Base-by-base conservation (phyloP, 2,113 vertebrate genomes). In the Marmota flaviventris region DNA sequence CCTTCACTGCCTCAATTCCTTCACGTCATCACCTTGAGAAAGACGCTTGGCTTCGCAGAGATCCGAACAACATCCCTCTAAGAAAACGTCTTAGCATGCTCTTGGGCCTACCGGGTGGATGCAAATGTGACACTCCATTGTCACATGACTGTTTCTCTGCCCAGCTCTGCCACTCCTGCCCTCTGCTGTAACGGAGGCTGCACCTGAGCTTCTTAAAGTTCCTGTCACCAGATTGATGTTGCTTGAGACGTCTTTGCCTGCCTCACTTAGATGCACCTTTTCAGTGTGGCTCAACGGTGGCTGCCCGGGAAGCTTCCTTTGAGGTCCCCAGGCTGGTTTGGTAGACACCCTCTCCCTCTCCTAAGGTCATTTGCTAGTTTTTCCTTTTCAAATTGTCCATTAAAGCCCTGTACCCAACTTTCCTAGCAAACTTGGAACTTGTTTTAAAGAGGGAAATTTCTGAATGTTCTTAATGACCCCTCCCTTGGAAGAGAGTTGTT, bases 71-170 rank as follows among this genome's bases (percentile, higher is more conserved):
- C 24, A 34, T 7, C 18, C 4, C 18, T 7, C 17, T 61, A 13
- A 20, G 51, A 34, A 45, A 27, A 48, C 9, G 34, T 11, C 25
- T 39, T 29, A 25, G 2, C 4, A 4, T 1, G 45, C 42, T 25
- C 24, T 16, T 7, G 3, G 0, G 48, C 2, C 79, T 5, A 10
- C 2, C 12, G 25, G 51, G 45, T 5, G 29, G 42, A 53, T 2
- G 11, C 5, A 14, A 51, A 7, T 11, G 56, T 32, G 39, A 75
- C 70, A 51, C n/a, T 29, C 42, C 5, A 0, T 37, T 16, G 12
- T 27, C 8, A 17, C 18, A 4, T 45, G 4, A 3, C 51, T 37
- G 1, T 2, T 32, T 4, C 11, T 2, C 18, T 8, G 24, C 3
- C 39, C 17, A 5, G 13, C 11, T 39, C 25, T 32, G n/a, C 45